Percentiles rank a stretch among this genome's conserved stretches.
phyloP scores from a whole-genome alignment of 2,797 vertebrate genomes.

The Netta rufina region DNA sequence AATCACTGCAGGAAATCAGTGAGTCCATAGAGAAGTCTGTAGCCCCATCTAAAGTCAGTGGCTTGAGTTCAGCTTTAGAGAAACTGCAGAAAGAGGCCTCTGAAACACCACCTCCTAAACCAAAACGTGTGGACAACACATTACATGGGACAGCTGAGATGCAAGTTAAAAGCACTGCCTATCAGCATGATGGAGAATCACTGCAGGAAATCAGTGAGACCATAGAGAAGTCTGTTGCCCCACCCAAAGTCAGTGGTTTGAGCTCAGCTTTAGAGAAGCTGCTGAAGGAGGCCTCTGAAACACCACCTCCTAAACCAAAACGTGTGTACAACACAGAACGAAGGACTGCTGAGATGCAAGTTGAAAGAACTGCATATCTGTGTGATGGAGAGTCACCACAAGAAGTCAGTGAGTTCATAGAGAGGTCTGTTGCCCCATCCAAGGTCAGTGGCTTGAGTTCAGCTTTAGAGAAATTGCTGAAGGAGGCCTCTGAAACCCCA shows the following conservation, averaged over 20 bases:
- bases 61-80: background rate
- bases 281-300: background rate
- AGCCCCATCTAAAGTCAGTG: background rate
- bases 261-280: background rate
- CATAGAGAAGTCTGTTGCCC: background rate
- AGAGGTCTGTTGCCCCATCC: background rate
- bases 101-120: background rate
- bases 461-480: background rate
- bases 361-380: fast-evolving
- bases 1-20: background rate
- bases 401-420: background rate
- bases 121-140: background rate
- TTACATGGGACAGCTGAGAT: background rate
- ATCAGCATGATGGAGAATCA: background rate
- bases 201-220: background rate
- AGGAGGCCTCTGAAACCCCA: background rate
- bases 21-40: background rate
- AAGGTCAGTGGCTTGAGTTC: background rate
- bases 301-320: background rate
- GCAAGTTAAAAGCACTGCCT: too few species aligned
- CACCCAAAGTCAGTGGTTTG: background rate
- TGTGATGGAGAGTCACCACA: fast-evolving
- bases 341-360: background rate
- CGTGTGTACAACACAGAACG: background rate
- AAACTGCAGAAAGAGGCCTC: constrained; percentile 20